Percentiles rank a stretch among this genome's conserved stretches.
Conservation (phyloP, 2,113 vertebrate species). For the Brachirus orientalis region DNA sequence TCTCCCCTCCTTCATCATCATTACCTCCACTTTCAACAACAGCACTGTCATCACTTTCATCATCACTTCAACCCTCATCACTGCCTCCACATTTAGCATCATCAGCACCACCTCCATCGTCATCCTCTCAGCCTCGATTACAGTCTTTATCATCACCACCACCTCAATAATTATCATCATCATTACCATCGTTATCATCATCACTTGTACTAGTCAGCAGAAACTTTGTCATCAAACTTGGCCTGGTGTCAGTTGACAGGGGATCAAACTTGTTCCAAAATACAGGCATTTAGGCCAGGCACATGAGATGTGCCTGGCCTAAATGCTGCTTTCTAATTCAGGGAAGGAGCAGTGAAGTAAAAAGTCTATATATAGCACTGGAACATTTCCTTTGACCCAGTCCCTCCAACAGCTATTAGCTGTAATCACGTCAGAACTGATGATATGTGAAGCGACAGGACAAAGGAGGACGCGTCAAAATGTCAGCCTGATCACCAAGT, state of each 20-base stretch:
- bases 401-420: slow-evolving; percentile 72
- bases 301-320: slow-evolving; percentile 15
- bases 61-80: slow-evolving; percentile 41
- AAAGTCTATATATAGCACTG: slow-evolving; percentile 62
- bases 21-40: slow-evolving; percentile 45
- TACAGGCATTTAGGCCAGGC: too few species aligned
- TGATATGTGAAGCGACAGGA: slow-evolving; percentile 68
- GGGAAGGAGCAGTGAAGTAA: slow-evolving; percentile 26
- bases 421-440: slow-evolving; percentile 73
- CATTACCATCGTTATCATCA: neutral
- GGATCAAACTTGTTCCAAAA: slow-evolving; percentile 45
- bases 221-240: neutral
- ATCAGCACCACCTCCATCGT: slow-evolving; percentile 19
- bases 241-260: slow-evolving; percentile 28
- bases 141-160: slow-evolving; percentile 29
- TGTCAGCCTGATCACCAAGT: slow-evolving; percentile 58
- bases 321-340: slow-evolving; percentile 41
- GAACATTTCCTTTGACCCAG: slow-evolving; percentile 39
- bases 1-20: slow-evolving; percentile 56
- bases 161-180: slow-evolving; percentile 24
- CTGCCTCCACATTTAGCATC: slow-evolving; percentile 25
- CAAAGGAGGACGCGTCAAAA: slow-evolving; percentile 73
- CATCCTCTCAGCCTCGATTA: slow-evolving; percentile 33
- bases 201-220: slow-evolving; percentile 25
- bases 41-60: slow-evolving; percentile 47